Evolutionary conservation across 1,140 invertebrate species (phyloP).

Genomic region (Pseudomyrmex pallidus): DNA sequence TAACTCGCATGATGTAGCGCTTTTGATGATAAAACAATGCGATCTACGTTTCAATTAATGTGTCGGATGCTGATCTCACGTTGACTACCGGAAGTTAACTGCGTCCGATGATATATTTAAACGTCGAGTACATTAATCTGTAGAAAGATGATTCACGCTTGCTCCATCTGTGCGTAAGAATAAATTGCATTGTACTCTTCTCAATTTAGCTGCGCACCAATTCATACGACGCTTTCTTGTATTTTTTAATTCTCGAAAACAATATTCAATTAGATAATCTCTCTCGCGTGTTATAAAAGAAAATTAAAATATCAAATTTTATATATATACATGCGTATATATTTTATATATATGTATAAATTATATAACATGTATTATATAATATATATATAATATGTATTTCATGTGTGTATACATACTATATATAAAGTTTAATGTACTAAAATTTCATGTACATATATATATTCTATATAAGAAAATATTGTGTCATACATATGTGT

Average conservation of each 20-base stretch:
- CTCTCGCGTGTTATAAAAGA: too few relatives aligned
- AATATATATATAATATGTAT: conserved; percentile 1
- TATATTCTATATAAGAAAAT: conserved; percentile 33
- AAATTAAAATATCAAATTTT: too few relatives aligned
- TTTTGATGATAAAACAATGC: conserved; percentile 52
- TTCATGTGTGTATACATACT: too few relatives aligned
- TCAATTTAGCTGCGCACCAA: conserved; percentile 32
- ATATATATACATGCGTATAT: too few relatives aligned
- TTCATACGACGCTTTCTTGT: conserved; percentile 28
- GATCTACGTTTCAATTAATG: conserved; percentile 72
- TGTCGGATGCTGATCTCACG: conserved; percentile 74
- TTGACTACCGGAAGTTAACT: conserved; percentile 73
- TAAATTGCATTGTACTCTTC: conserved; percentile 64
- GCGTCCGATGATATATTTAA: conserved; percentile 71
- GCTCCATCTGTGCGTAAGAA: conserved; percentile 64
- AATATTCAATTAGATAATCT: conserved; percentile 38
- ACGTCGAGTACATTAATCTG: conserved; percentile 55
- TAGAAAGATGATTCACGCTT: conserved; percentile 46
- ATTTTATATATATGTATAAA: too few relatives aligned
- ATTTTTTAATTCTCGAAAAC: conserved; percentile 29
- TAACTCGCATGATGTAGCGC: conserved; percentile 44
- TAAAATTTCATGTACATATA: conserved; percentile 27
- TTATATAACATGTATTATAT: conserved; percentile 21
- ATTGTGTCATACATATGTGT: not conserved
- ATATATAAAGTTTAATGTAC: too few relatives aligned